These are phyloP conservation scores for Eupleurogrammus muticus DNA, from an alignment of 2,797 vertebrate species.

Conservation along the genomic window DNA sequence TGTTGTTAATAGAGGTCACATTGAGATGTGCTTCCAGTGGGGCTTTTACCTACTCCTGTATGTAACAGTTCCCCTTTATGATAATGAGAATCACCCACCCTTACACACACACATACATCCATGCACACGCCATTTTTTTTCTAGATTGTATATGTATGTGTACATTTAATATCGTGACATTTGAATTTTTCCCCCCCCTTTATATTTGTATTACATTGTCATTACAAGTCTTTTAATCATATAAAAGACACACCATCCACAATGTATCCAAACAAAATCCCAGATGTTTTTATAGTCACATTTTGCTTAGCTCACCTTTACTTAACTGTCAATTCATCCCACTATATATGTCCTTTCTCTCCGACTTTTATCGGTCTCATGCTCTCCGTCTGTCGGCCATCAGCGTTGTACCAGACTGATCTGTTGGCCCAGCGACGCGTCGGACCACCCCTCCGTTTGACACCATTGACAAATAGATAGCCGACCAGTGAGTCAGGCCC, in stretches of 20 bases:
- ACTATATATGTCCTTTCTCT: not conserved
- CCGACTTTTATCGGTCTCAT: slow-evolving; percentile 11
- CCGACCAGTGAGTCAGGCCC: slow-evolving; percentile 63
- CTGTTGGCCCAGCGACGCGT: slow-evolving; percentile 55
- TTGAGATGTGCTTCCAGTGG: slow-evolving; percentile 70
- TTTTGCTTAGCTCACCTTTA: slow-evolving; percentile 22
- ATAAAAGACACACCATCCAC: not conserved
- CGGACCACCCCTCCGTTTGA: slow-evolving; percentile 70
- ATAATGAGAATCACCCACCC: slow-evolving; percentile 37
- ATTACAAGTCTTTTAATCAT: not conserved
- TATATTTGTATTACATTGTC: not conserved
- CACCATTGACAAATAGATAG: slow-evolving; percentile 76
- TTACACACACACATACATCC: not conserved
- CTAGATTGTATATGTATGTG: slow-evolving; percentile 7
- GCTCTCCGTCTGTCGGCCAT: slow-evolving; percentile 9
- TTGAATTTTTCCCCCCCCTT: not conserved
- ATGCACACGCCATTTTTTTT: not conserved
- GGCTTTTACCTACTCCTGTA: slow-evolving; percentile 55
- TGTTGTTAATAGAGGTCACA: slow-evolving; percentile 83
- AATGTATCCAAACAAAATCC: not conserved
- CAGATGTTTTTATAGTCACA: not conserved
- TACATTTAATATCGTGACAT: not conserved
- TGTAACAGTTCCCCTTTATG: slow-evolving; percentile 51
- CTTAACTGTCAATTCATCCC: slow-evolving; percentile 10
- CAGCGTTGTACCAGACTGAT: slow-evolving; percentile 60